Evolutionary conservation across 2,888 invertebrate species (phyloP).

Genomic region (Tachina lurida): DNA sequence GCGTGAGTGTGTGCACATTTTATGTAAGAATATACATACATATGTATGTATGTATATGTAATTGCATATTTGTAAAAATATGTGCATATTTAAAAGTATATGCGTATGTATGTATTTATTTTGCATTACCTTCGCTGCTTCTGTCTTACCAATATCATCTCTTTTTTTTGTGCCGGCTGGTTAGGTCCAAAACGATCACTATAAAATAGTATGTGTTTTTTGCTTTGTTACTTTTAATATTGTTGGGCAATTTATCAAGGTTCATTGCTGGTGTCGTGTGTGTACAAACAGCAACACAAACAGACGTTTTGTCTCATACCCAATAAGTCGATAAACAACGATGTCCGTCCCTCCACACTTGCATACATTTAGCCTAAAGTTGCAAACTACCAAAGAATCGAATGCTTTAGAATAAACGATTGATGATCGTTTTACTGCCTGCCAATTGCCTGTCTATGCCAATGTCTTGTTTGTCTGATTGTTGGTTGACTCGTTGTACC

Average conservation of each 20-base stretch:
- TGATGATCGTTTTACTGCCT: conserved; percentile 58
- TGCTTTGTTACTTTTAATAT: conserved; percentile 17
- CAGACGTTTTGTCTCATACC: not conserved
- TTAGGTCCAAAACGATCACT: conserved; percentile 38
- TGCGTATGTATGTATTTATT: not conserved
- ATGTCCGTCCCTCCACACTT: not conserved
- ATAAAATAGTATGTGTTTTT: conserved; percentile 9
- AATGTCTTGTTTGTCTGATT: conserved; percentile 39
- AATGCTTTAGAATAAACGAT: conserved; percentile 56
- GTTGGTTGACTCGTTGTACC: conserved; percentile 28
- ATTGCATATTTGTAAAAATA: not conserved
- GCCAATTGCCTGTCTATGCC: conserved; percentile 59
- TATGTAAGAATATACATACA: not conserved
- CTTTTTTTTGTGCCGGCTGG: conserved; percentile 47
- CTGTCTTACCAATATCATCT: conserved; percentile 5
- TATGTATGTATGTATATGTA: too few species aligned
- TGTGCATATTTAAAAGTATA: not conserved
- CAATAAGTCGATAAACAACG: conserved; percentile 4
- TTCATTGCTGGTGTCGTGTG: conserved; percentile 39
- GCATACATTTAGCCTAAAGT: conserved; percentile 19
- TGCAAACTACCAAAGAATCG: conserved; percentile 45
- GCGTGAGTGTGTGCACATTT: not conserved
- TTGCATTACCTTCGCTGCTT: conserved; percentile 31
- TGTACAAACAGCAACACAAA: not conserved
- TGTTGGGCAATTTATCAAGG: conserved; percentile 60